Conservation (phyloP, 2,888 invertebrate species). For the Rhingia campestris region DNA sequence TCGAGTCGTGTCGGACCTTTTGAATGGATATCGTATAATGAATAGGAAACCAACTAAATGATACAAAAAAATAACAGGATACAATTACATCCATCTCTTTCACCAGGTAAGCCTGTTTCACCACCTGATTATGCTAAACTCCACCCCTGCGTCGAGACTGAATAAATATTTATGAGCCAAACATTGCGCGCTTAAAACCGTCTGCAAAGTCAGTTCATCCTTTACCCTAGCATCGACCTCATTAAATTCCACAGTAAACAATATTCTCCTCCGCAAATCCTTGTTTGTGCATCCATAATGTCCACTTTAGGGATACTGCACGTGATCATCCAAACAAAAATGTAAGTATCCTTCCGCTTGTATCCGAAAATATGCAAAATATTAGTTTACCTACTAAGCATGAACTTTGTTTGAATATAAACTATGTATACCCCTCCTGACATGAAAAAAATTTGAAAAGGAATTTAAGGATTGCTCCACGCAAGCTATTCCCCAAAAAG, state of each 20-base stretch:
- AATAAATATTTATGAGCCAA: constrained; percentile 13
- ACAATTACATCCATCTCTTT: too few species aligned
- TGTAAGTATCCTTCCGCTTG: neutral
- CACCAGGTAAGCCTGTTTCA: neutral
- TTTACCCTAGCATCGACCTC: constrained; percentile 21
- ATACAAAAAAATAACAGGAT: too few species aligned
- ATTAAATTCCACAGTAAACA: constrained; percentile 19
- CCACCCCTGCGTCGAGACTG: neutral
- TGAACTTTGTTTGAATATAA: neutral
- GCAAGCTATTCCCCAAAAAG: neutral
- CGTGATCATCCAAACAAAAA: constrained; percentile 34
- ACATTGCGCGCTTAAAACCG: neutral
- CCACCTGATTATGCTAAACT: too few species aligned
- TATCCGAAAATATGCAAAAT: constrained; percentile 39
- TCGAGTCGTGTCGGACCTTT: too few species aligned
- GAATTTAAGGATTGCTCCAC: neutral
- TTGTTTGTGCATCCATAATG: constrained; percentile 42
- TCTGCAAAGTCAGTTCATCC: constrained; percentile 9
- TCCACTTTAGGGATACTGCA: constrained; percentile 36
- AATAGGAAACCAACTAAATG: too few species aligned
- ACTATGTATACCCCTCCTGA: too few species aligned
- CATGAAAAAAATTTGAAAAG: neutral
- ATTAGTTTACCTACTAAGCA: constrained; percentile 3
- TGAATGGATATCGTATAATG: too few species aligned
- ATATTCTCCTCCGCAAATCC: neutral